phyloP scores from a whole-genome alignment of 2,888 invertebrate genomes.

The Pristionchus arcanus region DNA sequence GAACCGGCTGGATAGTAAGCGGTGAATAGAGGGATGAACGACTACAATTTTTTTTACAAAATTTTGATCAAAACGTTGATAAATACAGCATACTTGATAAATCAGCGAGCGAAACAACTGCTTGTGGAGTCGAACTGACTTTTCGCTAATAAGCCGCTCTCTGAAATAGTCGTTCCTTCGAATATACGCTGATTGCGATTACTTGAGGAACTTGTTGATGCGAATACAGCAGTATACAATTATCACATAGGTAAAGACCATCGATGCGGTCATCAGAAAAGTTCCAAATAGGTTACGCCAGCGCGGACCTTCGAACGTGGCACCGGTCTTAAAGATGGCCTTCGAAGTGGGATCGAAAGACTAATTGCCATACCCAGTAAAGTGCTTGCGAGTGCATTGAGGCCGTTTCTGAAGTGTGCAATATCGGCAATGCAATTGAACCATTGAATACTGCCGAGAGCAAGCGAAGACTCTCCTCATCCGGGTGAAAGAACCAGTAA shows the following conservation, averaged over 20 bases:
- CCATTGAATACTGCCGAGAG: background rate
- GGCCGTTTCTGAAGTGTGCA: background rate
- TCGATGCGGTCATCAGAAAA: background rate
- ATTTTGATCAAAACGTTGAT: no score
- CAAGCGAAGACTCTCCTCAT: background rate
- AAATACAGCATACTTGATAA: background rate
- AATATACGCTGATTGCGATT: background rate
- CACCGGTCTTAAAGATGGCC: background rate
- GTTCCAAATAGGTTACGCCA: background rate
- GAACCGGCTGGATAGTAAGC: background rate
- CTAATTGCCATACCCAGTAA: background rate
- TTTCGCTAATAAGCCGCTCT: background rate
- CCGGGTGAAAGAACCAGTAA: background rate
- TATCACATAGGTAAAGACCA: background rate
- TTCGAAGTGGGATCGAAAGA: background rate
- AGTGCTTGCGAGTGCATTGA: background rate
- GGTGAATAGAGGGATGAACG: background rate
- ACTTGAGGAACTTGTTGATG: slow-evolving; percentile 22
- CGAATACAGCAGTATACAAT: background rate
- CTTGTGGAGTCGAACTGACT: background rate
- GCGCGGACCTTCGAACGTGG: background rate
- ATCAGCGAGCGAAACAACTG: background rate
- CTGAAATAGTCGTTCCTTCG: background rate
- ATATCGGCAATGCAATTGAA: background rate
- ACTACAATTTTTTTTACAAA: no score